phyloP scores from a whole-genome alignment of 2,113 vertebrate species.

The Xiphophorus maculatus region DNA sequence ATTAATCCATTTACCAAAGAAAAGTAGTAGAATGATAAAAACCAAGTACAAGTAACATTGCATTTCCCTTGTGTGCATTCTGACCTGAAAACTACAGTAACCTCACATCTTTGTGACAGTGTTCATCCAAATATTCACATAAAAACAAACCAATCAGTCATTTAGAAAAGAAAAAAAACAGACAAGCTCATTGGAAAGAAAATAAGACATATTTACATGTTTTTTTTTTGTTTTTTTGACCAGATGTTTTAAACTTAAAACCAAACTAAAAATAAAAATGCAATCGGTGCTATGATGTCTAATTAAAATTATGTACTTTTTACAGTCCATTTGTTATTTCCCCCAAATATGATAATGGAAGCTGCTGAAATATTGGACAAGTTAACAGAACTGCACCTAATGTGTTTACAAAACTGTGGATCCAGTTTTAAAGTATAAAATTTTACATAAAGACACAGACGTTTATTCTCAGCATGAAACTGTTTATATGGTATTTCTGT shows the following conservation, averaged over 20 bases:
- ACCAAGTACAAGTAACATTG: conserved; percentile 55
- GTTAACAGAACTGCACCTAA: conserved; percentile 5
- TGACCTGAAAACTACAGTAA: conserved; percentile 17
- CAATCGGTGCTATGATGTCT: conserved; percentile 11
- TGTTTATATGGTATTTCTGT: conserved; percentile 3
- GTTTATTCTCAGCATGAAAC: conserved; percentile 26
- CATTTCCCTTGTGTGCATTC: conserved; percentile 55
- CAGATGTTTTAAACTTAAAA: conserved; percentile 27
- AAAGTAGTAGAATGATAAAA: conserved; percentile 67
- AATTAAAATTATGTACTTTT: neutral
- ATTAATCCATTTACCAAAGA: conserved; percentile 66
- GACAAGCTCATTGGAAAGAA: conserved; percentile 42
- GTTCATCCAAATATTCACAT: conserved; percentile 56
- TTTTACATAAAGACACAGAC: conserved; percentile 22
- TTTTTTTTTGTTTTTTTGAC: neutral
- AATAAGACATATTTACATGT: conserved; percentile 46
- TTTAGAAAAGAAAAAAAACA: conserved; percentile 48
- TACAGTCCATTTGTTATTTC: neutral
- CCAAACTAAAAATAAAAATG: neutral
- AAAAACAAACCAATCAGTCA: conserved; percentile 30
- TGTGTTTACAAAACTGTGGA: conserved; percentile 19
- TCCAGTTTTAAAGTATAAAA: conserved; percentile 27
- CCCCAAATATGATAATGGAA: neutral
- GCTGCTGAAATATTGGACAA: conserved; percentile 21
- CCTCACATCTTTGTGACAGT: conserved; percentile 27